phyloP scores from a whole-genome alignment of 2,797 vertebrate species.

The Alcedo quadribrachys region DNA sequence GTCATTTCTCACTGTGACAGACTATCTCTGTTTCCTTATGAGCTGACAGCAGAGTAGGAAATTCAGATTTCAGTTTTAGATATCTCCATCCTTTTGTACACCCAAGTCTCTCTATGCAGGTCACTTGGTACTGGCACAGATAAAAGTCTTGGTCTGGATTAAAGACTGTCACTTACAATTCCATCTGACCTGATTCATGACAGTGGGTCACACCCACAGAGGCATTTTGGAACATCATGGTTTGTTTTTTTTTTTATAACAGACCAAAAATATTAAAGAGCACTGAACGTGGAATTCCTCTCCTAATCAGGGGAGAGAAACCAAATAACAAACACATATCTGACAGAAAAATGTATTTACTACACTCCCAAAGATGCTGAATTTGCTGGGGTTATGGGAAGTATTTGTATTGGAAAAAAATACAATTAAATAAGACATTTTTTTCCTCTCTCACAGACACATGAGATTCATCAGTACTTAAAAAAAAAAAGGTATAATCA shows the following conservation, averaged over 20 bases:
- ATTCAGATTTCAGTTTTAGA: background rate
- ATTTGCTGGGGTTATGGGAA: background rate
- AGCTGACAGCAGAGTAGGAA: background rate
- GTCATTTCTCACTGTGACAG: background rate
- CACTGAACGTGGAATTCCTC: background rate
- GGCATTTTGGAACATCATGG: background rate
- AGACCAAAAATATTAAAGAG: background rate
- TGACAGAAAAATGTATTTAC: background rate
- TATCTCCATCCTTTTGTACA: background rate
- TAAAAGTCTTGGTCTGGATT: background rate
- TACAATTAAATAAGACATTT: background rate
- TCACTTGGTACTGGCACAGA: background rate
- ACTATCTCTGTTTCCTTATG: background rate
- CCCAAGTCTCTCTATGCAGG: background rate
- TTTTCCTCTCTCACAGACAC: constrained; percentile 21
- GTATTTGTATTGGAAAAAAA: background rate
- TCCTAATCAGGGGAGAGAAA: background rate
- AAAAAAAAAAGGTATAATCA: constrained; percentile 12
- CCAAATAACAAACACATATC: background rate
- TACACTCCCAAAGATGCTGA: background rate
- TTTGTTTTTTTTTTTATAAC: constrained; percentile 6
- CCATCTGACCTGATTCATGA: background rate
- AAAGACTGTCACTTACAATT: background rate
- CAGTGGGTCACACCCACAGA: background rate
- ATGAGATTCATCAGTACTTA: background rate